Conservation (phyloP, 2,888 invertebrate genomes). For the Deladenus siricidicola region DNA sequence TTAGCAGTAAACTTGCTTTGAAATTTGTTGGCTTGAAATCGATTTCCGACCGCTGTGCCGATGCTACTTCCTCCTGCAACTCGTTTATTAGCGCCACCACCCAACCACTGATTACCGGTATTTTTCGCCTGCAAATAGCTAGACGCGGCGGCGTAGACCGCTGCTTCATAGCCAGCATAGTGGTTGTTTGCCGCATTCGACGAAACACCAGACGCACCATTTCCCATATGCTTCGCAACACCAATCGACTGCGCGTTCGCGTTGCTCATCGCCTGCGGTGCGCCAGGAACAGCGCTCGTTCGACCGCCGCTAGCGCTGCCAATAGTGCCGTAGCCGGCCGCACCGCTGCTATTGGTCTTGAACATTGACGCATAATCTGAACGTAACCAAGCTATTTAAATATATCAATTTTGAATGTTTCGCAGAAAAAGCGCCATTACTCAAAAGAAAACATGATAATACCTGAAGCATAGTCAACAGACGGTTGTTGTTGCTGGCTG, state of each 20-base stretch:
- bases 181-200: slow-evolving; percentile 4
- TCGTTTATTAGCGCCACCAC: background rate
- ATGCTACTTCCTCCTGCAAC: no score
- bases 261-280: background rate
- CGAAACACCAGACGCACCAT: no score
- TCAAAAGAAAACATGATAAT: slow-evolving; percentile 1
- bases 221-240: no score
- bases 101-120: background rate
- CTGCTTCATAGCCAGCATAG: slow-evolving; percentile 76
- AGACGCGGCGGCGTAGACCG: slow-evolving; percentile 86
- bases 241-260: background rate
- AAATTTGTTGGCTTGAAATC: background rate
- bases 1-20: background rate
- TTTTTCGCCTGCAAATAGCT: slow-evolving; percentile 80
- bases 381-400: background rate
- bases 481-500: slow-evolving; percentile 6
- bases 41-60: background rate
- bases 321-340: background rate
- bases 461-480: background rate
- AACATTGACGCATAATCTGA: slow-evolving; percentile 7
- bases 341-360: background rate
- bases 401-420: no score
- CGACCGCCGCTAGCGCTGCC: slow-evolving; percentile 7
- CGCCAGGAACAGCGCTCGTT: slow-evolving; percentile 8
- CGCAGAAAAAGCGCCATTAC: background rate